phyloP scores from a whole-genome alignment of 2,113 vertebrate species.

The Trichomycterus rosablanca region DNA sequence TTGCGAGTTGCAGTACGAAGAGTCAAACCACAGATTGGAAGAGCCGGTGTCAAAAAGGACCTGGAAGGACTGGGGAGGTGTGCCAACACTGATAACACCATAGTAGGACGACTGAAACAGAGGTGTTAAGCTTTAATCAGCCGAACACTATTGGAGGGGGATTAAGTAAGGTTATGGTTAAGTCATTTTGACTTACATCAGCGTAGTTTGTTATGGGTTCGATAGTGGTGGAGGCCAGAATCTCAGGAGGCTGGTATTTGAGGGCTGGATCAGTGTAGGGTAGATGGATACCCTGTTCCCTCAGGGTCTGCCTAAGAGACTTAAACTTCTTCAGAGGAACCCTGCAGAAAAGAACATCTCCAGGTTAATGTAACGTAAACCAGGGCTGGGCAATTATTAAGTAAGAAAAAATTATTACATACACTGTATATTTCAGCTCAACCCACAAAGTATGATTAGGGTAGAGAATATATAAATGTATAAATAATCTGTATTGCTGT shows the following conservation, averaged over 20 bases:
- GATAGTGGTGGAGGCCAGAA: constrained; percentile 34
- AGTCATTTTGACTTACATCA: constrained; percentile 72
- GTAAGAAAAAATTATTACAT: too few relatives aligned
- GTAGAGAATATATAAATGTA: too few relatives aligned
- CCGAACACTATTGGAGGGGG: background rate
- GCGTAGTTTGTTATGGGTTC: constrained; percentile 69
- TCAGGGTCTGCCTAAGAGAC: constrained; percentile 67
- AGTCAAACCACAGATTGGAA: constrained; percentile 62
- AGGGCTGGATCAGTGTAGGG: constrained; percentile 52
- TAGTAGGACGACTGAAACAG: constrained; percentile 51
- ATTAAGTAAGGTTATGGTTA: background rate
- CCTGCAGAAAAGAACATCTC: constrained; percentile 48
- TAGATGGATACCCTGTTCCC: constrained; percentile 56
- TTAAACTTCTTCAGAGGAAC: constrained; percentile 65
- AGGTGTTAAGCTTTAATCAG: constrained; percentile 4
- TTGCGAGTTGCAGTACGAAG: constrained; percentile 53
- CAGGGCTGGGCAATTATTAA: too few relatives aligned
- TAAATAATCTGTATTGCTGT: too few relatives aligned
- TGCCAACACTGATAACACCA: constrained; percentile 55
- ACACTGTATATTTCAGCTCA: too few relatives aligned
- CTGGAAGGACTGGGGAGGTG: constrained; percentile 56
- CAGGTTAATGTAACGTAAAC: too few relatives aligned
- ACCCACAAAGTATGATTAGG: too few relatives aligned
- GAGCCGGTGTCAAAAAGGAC: constrained; percentile 62
- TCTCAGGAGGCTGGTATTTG: constrained; percentile 53